Evolutionary conservation across 2,888 invertebrate species (phyloP).

Genomic region (Brachypterus glaber): DNA sequence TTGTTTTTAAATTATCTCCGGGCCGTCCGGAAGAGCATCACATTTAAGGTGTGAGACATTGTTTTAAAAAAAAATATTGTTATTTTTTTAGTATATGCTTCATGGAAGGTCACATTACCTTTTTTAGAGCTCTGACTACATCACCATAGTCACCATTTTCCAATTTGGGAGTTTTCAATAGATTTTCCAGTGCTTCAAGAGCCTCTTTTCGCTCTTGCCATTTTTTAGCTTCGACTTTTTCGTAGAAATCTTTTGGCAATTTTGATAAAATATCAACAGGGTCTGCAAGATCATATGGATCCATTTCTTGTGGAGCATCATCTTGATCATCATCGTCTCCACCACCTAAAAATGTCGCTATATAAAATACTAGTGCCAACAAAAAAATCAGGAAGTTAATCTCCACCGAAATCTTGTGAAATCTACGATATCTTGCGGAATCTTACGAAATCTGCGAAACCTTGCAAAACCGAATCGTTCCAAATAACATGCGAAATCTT

Average conservation of each 20-base stretch:
- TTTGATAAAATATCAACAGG: slow-evolving; percentile 90
- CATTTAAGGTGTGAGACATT: too few species aligned
- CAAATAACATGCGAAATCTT: too few species aligned
- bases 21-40: too few species aligned
- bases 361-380: background rate
- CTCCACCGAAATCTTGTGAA: too few species aligned
- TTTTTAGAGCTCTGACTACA: slow-evolving; percentile 76
- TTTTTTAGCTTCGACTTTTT: slow-evolving; percentile 88
- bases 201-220: slow-evolving; percentile 96
- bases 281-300: slow-evolving; percentile 83
- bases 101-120: too few species aligned
- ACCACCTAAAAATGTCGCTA: slow-evolving; percentile 9
- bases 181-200: slow-evolving; percentile 68
- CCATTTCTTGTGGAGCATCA: slow-evolving; percentile 52
- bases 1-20: too few species aligned
- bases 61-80: too few species aligned
- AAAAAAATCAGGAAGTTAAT: too few species aligned
- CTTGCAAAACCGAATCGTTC: too few species aligned
- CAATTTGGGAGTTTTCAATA: slow-evolving; percentile 73
- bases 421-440: too few species aligned
- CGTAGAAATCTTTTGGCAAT: slow-evolving; percentile 91
- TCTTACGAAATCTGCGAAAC: too few species aligned
- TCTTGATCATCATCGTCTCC: slow-evolving; percentile 51
- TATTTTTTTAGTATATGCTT: too few species aligned
- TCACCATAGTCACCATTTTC: slow-evolving; percentile 91